Percentiles rank a stretch among this genome's conserved stretches.
Conservation (phyloP, 2,113 vertebrate genomes). For the Phalacrocorax pelagicus region DNA sequence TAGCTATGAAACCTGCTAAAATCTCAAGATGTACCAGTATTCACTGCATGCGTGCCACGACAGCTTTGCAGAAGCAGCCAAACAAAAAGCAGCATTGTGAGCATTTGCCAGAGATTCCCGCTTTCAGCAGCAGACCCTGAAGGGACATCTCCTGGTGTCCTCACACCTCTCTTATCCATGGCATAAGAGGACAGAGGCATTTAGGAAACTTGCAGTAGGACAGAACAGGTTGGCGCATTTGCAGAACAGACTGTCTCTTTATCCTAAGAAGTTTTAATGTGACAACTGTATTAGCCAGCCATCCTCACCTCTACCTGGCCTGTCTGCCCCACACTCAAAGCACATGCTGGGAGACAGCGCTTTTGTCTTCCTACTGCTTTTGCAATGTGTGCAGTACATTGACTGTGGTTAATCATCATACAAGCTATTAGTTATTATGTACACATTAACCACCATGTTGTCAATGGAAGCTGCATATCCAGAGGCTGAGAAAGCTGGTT, state of each 20-base stretch:
- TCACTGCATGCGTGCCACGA: neutral
- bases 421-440: neutral
- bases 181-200: neutral
- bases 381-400: neutral
- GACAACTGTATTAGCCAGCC: neutral
- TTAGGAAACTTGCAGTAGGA: neutral
- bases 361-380: neutral
- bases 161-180: neutral
- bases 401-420: slow-evolving; percentile 19
- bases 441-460: neutral
- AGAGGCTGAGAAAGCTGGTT: neutral
- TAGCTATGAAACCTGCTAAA: neutral
- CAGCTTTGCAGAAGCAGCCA: neutral
- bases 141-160: neutral
- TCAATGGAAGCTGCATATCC: neutral
- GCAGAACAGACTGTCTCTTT: neutral
- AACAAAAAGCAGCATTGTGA: neutral
- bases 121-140: neutral
- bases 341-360: neutral
- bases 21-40: neutral
- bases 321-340: neutral
- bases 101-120: neutral
- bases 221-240: neutral
- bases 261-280: neutral
- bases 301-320: neutral